These are phyloP conservation scores for Bombus polaris DNA, from an alignment of 1,140 invertebrate species.

Conservation along the genomic window DNA sequence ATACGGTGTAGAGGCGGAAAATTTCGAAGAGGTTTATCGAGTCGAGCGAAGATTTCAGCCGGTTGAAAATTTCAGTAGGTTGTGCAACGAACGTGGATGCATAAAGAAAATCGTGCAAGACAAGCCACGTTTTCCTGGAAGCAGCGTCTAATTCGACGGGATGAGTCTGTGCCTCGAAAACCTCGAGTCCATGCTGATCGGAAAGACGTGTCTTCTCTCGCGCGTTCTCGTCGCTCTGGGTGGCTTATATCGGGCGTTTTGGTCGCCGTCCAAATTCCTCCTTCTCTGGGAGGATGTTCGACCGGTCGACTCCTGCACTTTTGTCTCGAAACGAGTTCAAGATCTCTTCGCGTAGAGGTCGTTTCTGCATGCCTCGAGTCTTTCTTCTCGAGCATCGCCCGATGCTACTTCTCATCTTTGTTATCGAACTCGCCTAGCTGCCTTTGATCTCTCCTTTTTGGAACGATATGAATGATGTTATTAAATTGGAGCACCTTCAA, in stretches of 20 bases:
- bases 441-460: neutral
- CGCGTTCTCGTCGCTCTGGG: conserved; percentile 22
- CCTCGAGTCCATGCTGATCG: conserved; percentile 6
- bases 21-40: neutral
- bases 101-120: neutral
- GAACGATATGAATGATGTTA: neutral
- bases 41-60: neutral
- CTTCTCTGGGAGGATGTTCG: conserved; percentile 42
- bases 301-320: conserved; percentile 48
- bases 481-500: neutral
- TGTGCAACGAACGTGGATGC: neutral
- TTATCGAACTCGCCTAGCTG: neutral
- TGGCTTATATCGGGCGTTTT: conserved; percentile 52
- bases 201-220: conserved; percentile 22
- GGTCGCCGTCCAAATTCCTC: conserved; percentile 61
- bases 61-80: neutral
- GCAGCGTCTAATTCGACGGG: conserved; percentile 11
- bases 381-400: neutral
- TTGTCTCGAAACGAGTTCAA: conserved; percentile 59
- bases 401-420: neutral
- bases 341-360: conserved; percentile 53
- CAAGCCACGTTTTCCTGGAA: conserved; percentile 25
- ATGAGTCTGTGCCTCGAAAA: neutral
- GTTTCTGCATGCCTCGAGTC: conserved; percentile 23
- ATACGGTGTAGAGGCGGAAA: neutral